phyloP scores from a whole-genome alignment of 1,140 invertebrate genomes.

The Drosophila malerkotliana region DNA sequence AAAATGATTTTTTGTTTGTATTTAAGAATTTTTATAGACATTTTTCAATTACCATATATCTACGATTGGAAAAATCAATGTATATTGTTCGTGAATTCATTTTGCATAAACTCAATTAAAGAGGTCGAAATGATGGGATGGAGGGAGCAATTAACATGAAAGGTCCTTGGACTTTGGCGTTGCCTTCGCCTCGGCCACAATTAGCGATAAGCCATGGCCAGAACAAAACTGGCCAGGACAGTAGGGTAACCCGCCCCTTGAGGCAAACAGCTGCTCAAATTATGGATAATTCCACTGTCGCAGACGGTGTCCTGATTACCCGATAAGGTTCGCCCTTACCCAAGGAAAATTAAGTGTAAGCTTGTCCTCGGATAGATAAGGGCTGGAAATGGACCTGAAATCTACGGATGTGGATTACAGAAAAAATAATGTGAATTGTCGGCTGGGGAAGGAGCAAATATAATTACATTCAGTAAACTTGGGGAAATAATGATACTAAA shows the following conservation, averaged over 20 bases:
- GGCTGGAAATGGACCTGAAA: conserved; percentile 14
- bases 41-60: too few species aligned
- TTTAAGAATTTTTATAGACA: not conserved
- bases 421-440: conserved; percentile 15
- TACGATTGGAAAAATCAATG: not conserved
- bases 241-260: conserved; percentile 16
- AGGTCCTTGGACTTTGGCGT: conserved; percentile 58
- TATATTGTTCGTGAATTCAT: not conserved
- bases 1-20: not conserved
- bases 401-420: conserved; percentile 14
- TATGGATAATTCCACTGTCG: conserved; percentile 45
- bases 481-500: conserved; percentile 5
- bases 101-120: conserved; percentile 18
- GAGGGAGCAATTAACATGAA: conserved; percentile 70
- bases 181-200: conserved; percentile 56
- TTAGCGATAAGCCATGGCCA: conserved; percentile 71
- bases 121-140: conserved; percentile 3
- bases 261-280: conserved; percentile 64
- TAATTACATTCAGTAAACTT: not conserved
- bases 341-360: conserved; percentile 43
- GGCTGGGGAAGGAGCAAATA: not conserved
- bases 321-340: conserved; percentile 36
- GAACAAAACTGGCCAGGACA: conserved; percentile 8
- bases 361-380: conserved; percentile 30
- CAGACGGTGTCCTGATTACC: conserved; percentile 45